phyloP scores from a whole-genome alignment of 37 sponge, comb jelly and placozoan genomes.

The Beroe forskalii region DNA sequence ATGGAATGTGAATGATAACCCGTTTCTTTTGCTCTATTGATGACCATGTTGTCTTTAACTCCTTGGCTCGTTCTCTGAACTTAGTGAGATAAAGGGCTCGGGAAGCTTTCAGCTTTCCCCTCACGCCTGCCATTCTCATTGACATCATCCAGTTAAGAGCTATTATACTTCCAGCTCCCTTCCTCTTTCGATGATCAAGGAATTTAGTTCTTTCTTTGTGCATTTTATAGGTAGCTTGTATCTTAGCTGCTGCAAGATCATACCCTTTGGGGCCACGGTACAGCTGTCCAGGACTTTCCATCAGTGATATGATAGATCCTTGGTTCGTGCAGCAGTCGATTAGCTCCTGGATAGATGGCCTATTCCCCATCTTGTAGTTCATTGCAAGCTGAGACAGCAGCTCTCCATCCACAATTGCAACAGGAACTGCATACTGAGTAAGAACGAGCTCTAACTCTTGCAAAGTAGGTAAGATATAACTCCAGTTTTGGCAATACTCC shows the following conservation, averaged over 20 bases:
- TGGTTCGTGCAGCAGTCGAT: conserved; percentile 62
- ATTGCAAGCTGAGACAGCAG: conserved; percentile 69
- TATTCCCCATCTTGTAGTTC: conserved; percentile 73
- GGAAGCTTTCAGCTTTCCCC: conserved; percentile 67
- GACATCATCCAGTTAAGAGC: conserved; percentile 79
- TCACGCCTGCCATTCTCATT: conserved; percentile 67
- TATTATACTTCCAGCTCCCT: conserved; percentile 86
- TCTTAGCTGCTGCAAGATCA: conserved; percentile 42
- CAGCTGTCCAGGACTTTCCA: conserved; percentile 59
- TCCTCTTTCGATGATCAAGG: conserved; percentile 68
- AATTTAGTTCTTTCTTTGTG: conserved; percentile 70
- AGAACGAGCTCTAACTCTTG: conserved; percentile 69
- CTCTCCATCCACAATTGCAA: conserved; percentile 70
- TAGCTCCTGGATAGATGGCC: conserved; percentile 67
- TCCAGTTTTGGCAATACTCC: background rate
- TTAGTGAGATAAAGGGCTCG: conserved; percentile 66
- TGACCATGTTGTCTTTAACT: conserved; percentile 70
- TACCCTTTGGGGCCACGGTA: conserved; percentile 63
- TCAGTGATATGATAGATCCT: background rate
- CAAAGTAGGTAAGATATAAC: conserved; percentile 71
- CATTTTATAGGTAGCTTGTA: conserved; percentile 82
- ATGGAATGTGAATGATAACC: conserved; percentile 84
- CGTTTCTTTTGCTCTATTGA: conserved; percentile 61
- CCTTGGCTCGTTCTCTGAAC: conserved; percentile 46
- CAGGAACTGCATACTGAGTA: conserved; percentile 73